phyloP scores from a whole-genome alignment of 1,140 invertebrate species.

The Brachionus asplanchnoidis region DNA sequence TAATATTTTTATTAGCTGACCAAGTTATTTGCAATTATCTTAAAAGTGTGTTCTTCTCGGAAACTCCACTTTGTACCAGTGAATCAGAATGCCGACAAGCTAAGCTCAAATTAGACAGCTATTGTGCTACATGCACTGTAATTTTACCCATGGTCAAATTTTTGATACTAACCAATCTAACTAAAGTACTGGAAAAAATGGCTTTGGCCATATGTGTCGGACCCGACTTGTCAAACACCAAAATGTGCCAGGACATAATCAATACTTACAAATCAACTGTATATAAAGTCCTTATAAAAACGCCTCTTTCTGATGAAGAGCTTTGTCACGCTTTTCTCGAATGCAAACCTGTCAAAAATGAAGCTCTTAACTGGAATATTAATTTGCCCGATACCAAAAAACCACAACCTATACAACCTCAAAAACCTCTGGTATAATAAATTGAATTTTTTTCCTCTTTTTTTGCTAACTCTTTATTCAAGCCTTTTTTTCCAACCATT shows the following conservation, averaged over 20 bases:
- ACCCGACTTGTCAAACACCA: not conserved
- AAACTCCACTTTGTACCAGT: not conserved
- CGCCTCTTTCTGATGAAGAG: not conserved
- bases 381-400: not conserved
- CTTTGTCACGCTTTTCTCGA: not conserved
- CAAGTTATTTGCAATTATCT: not conserved
- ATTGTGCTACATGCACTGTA: not conserved
- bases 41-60: not conserved
- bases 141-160: not conserved
- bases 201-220: not conserved
- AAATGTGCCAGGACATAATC: not conserved
- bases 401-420: not conserved
- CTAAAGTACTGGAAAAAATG: not conserved
- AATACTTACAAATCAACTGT: not conserved
- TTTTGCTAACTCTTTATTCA: not conserved
- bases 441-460: not conserved
- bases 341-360: constrained; percentile 9
- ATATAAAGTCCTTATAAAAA: not conserved
- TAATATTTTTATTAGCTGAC: not conserved
- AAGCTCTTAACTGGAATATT: constrained; percentile 17
- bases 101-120: not conserved
- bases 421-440: not conserved
- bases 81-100: not conserved
- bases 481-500: not conserved
- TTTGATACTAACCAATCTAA: not conserved